A percentile compares a stretch with the other conserved stretches of the same genome.
These are phyloP conservation scores for Caenorhabditis plicata DNA, from an alignment of 2,888 invertebrate genomes.

Conservation along the genomic window DNA sequence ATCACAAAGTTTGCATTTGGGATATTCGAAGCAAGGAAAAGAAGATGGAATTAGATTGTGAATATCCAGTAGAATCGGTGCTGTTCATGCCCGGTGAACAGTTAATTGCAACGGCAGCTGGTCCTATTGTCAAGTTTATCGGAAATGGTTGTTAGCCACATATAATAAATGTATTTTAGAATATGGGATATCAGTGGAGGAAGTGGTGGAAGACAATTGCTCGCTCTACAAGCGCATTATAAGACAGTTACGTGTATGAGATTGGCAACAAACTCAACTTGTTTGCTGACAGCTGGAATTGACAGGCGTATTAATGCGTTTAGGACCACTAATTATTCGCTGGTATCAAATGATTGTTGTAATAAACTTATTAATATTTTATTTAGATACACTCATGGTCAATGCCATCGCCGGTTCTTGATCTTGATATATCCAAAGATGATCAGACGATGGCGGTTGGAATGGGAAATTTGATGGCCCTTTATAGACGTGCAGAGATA, in stretches of 20 bases:
- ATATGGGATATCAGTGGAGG: conserved; percentile 89
- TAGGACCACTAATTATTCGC: conserved; percentile 47
- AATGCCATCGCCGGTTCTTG: conserved; percentile 86
- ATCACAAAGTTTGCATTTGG: conserved; percentile 77
- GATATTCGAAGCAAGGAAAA: conserved; percentile 70
- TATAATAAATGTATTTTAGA: conserved; percentile 23
- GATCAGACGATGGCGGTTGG: conserved; percentile 87
- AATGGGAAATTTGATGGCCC: conserved; percentile 83
- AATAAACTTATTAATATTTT: conserved; percentile 27
- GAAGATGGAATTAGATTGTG: conserved; percentile 75
- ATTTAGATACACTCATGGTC: conserved; percentile 79
- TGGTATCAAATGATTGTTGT: conserved; percentile 24
- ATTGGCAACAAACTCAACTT: conserved; percentile 77
- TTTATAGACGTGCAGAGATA: conserved; percentile 73
- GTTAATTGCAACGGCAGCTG: conserved; percentile 83
- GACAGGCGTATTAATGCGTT: conserved; percentile 72
- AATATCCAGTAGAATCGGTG: conserved; percentile 84
- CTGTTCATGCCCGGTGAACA: conserved; percentile 86
- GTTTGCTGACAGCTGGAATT: conserved; percentile 84
- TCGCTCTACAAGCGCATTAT: conserved; percentile 86
- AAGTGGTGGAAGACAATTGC: conserved; percentile 79
- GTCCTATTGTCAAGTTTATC: conserved; percentile 40
- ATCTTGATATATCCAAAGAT: conserved; percentile 76
- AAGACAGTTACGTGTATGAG: conserved; percentile 88
- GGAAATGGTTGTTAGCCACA: not conserved